Conservation (phyloP, 2,113 vertebrate genomes). For the Sminthopsis crassicaudata region DNA sequence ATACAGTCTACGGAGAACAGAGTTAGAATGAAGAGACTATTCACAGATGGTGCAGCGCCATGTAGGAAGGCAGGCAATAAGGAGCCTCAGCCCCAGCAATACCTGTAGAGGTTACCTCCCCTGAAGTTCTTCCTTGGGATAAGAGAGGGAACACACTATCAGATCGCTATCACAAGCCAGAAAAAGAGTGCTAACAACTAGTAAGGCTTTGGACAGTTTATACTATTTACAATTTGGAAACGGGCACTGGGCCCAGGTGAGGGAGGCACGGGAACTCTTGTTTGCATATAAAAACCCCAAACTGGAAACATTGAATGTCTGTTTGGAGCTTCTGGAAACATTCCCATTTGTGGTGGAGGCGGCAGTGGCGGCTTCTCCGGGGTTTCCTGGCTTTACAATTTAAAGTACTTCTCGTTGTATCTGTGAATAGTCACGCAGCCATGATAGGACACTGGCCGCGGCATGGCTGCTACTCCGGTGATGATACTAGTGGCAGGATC, state of each 20-base stretch:
- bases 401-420: conserved; percentile 96
- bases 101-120: conserved; percentile 71
- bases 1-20: conserved; percentile 41
- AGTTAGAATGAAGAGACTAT: conserved; percentile 55
- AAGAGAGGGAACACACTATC: conserved; percentile 34
- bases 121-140: conserved; percentile 35
- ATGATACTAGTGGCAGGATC: conserved; percentile 97
- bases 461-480: conserved; percentile 96
- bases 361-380: conserved; percentile 69
- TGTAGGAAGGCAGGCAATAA: conserved; percentile 20
- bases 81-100: conserved; percentile 66
- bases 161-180: neutral
- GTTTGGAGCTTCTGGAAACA: conserved; percentile 74
- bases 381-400: conserved; percentile 82
- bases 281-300: conserved; percentile 55
- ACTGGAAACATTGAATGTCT: conserved; percentile 67
- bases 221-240: conserved; percentile 70
- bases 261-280: conserved; percentile 77
- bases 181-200: conserved; percentile 57
- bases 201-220: conserved; percentile 57
- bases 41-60: conserved; percentile 59
- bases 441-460: conserved; percentile 96
- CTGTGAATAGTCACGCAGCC: conserved; percentile 99
- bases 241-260: conserved; percentile 49
- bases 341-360: conserved; percentile 69